These are phyloP conservation scores for Megalops cyprinoides DNA, from an alignment of 2,797 vertebrate genomes.

Conservation along the genomic window DNA sequence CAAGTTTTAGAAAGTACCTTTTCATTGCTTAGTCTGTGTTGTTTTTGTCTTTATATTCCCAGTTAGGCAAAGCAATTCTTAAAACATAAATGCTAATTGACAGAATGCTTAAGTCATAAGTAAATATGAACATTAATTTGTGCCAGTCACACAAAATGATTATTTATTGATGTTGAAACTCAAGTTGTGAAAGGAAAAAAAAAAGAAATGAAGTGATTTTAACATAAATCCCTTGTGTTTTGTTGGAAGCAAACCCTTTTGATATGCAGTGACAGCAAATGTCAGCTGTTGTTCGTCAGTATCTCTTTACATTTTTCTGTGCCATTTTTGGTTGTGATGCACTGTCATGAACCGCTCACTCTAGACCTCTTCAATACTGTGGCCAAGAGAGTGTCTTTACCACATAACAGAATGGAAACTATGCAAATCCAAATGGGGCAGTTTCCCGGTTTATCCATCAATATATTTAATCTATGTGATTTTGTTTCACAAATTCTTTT, in stretches of 20 bases:
- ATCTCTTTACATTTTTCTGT: conserved; percentile 1
- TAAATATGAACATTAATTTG: background rate
- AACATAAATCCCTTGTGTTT: background rate
- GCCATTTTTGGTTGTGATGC: background rate
- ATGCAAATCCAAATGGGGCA: background rate
- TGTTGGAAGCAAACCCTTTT: background rate
- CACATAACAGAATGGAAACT: conserved; percentile 14
- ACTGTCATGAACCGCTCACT: background rate
- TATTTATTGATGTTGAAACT: background rate
- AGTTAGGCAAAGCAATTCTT: background rate
- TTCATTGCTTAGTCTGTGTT: background rate
- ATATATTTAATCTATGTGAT: background rate
- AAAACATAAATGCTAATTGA: background rate
- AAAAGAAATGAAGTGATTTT: background rate
- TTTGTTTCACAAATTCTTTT: background rate
- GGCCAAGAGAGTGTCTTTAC: background rate
- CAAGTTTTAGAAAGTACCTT: background rate
- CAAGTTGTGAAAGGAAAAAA: background rate
- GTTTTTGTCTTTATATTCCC: background rate
- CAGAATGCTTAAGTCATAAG: background rate
- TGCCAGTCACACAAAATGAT: background rate
- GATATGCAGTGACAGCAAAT: background rate
- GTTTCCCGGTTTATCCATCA: background rate
- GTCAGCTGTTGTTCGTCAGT: background rate
- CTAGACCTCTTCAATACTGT: background rate